Evolutionary conservation across 2,888 invertebrate species (phyloP).

Genomic region (Scrobipalpa costella): DNA sequence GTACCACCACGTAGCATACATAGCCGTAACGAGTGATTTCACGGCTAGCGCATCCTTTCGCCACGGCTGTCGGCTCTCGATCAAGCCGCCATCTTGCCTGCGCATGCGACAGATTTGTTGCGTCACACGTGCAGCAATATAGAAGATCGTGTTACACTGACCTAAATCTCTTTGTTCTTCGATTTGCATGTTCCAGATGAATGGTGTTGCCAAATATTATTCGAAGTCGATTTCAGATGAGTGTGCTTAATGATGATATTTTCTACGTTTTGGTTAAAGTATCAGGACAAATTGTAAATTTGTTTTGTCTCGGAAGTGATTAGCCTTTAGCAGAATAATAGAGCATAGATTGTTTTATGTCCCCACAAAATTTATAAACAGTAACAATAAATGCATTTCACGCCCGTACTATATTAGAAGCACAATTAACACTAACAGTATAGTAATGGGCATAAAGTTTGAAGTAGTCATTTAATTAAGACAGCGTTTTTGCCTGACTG

Average conservation of each 20-base stretch:
- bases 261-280: too few species aligned
- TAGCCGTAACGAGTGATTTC: slow-evolving; percentile 70
- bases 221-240: slow-evolving; percentile 21
- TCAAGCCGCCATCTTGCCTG: slow-evolving; percentile 61
- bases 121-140: slow-evolving; percentile 66
- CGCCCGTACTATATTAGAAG: too few species aligned
- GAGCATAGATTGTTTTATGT: too few species aligned
- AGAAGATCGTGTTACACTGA: slow-evolving; percentile 75
- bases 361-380: too few species aligned
- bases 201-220: slow-evolving; percentile 49
- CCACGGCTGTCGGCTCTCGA: slow-evolving; percentile 70
- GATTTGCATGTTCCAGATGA: slow-evolving; percentile 56
- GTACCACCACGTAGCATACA: slow-evolving; percentile 25
- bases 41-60: slow-evolving; percentile 76
- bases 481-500: not conserved
- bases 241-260: too few species aligned
- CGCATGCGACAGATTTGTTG: slow-evolving; percentile 69
- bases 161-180: slow-evolving; percentile 71
- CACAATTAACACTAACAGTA: not conserved
- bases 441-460: not conserved
- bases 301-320: not conserved
- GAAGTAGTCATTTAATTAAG: not conserved
- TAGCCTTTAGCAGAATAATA: too few species aligned
- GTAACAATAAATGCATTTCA: too few species aligned
- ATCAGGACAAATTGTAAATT: too few species aligned